Evolutionary conservation across 1,140 invertebrate species (phyloP).

Genomic region (Psix sp.): DNA sequence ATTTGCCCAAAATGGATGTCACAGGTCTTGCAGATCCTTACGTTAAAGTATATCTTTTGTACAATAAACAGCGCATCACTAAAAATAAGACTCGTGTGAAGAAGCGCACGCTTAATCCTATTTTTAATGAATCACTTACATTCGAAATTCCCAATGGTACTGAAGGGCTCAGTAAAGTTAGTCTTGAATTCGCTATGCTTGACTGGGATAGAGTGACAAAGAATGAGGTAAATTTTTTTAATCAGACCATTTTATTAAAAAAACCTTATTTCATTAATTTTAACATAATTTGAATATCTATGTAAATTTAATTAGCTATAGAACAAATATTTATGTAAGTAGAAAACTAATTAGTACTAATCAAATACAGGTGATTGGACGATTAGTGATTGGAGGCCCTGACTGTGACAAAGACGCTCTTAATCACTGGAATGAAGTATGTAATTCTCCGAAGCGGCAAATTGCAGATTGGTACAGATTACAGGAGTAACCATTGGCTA

Average conservation of each 20-base stretch:
- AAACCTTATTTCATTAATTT: constrained; percentile 17
- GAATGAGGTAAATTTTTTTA: constrained; percentile 86
- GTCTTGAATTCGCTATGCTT: constrained; percentile 93
- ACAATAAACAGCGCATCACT: constrained; percentile 97
- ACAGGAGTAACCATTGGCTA: constrained; percentile 82
- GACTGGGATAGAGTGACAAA: constrained; percentile 99
- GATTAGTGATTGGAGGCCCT: constrained; percentile 91
- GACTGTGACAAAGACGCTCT: constrained; percentile 87
- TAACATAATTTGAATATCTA: neutral
- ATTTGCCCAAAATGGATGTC: constrained; percentile 96
- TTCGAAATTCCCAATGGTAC: constrained; percentile 88
- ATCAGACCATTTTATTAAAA: neutral
- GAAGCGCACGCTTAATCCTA: constrained; percentile 97
- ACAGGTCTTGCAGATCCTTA: constrained; percentile 95
- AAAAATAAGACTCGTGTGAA: constrained; percentile 99
- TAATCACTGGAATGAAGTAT: constrained; percentile 97
- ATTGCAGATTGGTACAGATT: constrained; percentile 99
- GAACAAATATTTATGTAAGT: neutral
- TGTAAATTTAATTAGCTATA: no score
- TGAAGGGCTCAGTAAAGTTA: constrained; percentile 91
- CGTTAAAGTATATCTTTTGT: constrained; percentile 97
- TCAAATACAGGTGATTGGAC: constrained; percentile 89
- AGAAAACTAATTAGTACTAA: constrained; percentile 1
- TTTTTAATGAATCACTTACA: constrained; percentile 98
- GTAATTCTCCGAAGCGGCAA: constrained; percentile 96